Base-by-base conservation (phyloP, 2,113 vertebrate genomes). In the Odontophorus gujanensis region DNA sequence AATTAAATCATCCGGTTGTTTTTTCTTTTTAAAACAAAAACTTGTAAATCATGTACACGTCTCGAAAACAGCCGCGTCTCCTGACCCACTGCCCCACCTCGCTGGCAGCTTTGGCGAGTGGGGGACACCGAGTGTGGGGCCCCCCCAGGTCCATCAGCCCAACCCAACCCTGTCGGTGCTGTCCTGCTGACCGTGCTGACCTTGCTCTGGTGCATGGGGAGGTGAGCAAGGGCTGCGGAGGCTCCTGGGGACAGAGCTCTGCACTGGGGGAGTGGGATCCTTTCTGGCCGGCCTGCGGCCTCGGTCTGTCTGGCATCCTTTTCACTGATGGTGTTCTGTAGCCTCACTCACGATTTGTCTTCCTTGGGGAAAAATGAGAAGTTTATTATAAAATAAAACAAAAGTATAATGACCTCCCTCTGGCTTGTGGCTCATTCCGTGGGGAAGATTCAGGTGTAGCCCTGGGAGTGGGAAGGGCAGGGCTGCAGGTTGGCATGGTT, bases 321-420 rank as follows among this genome's bases (percentile, higher is more conserved):
- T 80, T 94, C 79, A 90, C 68, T 78, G 69, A 73, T 15, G 36
- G 57, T 87, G 86, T 94, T 95, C 91, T 96, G 94, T 96, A 94
- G 79, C 85, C 94, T 91, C 87, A 86, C 72, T 96, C 90, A 94
- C 76, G 6, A 73, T 90, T 91, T 89, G 87, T 95, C 90, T 96
- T 96, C 93, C 82, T 96, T 57, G 73, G 90, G 92, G 13, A 53
- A 53, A 53, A 53, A 93, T 89, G 65, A 96, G 62, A 93, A 87
- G 57, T 94, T 96, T 94, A 91, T 94, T 88, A 96, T 94, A 97
- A 97, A 97, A 96, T 94, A 88, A 94, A 94, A 66, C 36, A 38
- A 57, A 96, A 88, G 84, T n/a, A 71, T 81, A 84, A 91, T 76
- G 78, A 72, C 83, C 11, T 80, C 32, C 40, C 28, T 57, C 2